Conservation (phyloP, 1,140 invertebrate genomes). For the Scaptodrosophila lebanonensis region DNA sequence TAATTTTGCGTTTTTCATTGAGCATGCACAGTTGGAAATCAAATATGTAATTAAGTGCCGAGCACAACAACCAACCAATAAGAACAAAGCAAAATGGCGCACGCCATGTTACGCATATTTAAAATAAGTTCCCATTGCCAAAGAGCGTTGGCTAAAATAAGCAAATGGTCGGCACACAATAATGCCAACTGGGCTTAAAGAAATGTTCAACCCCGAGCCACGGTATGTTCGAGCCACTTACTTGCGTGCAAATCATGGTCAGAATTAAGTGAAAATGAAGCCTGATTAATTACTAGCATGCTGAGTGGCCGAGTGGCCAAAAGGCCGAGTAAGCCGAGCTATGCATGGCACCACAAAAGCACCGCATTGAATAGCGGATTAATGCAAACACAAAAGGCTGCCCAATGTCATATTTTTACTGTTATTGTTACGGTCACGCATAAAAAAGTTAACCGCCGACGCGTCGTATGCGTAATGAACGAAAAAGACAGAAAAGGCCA, state of each 20-base stretch:
- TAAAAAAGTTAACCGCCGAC: constrained; percentile 23
- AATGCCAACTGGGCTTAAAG: constrained; percentile 35
- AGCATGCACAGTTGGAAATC: constrained; percentile 57
- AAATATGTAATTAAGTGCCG: constrained; percentile 61
- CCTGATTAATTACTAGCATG: constrained; percentile 59
- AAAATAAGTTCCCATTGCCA: constrained; percentile 32
- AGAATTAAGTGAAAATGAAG: constrained; percentile 69
- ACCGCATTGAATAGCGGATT: constrained; percentile 27
- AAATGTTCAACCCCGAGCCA: constrained; percentile 16
- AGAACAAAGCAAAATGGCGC: constrained; percentile 25
- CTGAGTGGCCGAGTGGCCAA: constrained; percentile 5
- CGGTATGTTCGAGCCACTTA: constrained; percentile 12
- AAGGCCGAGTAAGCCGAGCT: constrained; percentile 11
- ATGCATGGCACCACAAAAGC: constrained; percentile 7
- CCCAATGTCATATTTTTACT: constrained; percentile 55
- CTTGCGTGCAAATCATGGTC: constrained; percentile 58
- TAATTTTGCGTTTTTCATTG: constrained; percentile 14
- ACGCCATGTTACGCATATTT: constrained; percentile 54
- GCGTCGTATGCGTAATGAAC: neutral
- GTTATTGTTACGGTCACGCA: constrained; percentile 49
- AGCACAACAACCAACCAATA: constrained; percentile 4
- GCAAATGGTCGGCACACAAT: constrained; percentile 14
- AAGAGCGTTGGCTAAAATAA: constrained; percentile 29
- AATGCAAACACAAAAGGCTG: constrained; percentile 54
- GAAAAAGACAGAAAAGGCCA: no score